phyloP scores from a whole-genome alignment of 2,888 invertebrate genomes.

The Epistrophe eligans region DNA sequence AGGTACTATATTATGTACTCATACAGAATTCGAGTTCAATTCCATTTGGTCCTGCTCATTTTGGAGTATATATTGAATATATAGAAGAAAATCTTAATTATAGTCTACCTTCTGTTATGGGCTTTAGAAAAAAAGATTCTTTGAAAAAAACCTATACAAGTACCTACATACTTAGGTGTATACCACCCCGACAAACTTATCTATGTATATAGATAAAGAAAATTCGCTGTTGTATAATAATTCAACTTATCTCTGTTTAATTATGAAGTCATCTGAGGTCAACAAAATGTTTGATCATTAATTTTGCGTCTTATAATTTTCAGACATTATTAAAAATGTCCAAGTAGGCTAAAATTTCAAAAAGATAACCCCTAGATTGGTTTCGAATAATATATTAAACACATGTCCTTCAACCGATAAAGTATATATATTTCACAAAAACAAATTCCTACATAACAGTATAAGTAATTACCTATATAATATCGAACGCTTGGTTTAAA shows the following conservation, averaged over 20 bases:
- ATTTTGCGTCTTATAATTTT: neutral
- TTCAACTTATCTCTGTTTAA: neutral
- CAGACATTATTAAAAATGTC: neutral
- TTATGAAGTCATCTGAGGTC: slow-evolving; percentile 5
- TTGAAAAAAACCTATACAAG: too few species aligned
- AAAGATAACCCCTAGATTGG: slow-evolving; percentile 16
- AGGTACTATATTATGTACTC: too few species aligned
- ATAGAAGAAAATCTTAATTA: too few species aligned
- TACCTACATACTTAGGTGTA: too few species aligned
- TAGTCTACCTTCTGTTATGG: too few species aligned
- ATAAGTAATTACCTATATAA: neutral
- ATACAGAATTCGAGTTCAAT: too few species aligned
- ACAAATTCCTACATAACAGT: neutral
- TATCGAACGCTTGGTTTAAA: neutral
- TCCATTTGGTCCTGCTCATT: too few species aligned
- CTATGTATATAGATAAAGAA: neutral
- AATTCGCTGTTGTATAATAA: neutral
- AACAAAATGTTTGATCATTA: neutral
- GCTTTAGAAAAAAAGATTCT: too few species aligned
- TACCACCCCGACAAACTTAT: too few species aligned
- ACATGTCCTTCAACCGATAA: slow-evolving; percentile 15
- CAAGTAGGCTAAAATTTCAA: neutral
- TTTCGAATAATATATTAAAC: neutral
- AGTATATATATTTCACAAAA: neutral
- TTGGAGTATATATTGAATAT: too few species aligned